Evolutionary conservation across 30 jellyfish, hydroid and myxozoan species (phyloP), one percentile per base, ranked within the genome.

Genomic region (Sanderia malayensis): DNA sequence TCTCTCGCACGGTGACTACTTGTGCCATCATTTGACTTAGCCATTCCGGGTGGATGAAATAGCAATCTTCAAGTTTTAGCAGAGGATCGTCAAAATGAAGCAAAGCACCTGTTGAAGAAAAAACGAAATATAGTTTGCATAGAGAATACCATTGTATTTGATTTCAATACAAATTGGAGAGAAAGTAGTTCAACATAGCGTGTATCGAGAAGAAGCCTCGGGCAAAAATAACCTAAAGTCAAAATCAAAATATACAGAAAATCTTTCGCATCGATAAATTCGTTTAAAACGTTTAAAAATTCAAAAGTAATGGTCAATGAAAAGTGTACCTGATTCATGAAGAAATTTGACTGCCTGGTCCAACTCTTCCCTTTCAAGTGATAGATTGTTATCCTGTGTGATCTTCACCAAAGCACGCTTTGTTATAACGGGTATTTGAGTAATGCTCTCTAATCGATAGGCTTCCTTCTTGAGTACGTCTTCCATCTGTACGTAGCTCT

Each of bases 11-110:
- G 49, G 95, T 90, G 79, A 90, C 95, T 13, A 90, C 89, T 34
- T 73, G 89, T 29, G 97, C 97, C 95, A 90, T 69, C 95, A 90
- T 90, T 46, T 90, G 94, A 60, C 95, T 83, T 25, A 90, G 81
- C 97, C 97, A 90, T 69, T 90, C 92, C 4, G 97, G 97, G 66
- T 90, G 84, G 70, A 90, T 90, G 76, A 90, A 90, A 58, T 71
- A 82, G 24, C 81, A 75, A 55, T 83, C 85, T 10, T 82, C 64
- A 24, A 90, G 45, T 46, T 72, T 73, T 52, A 65, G 32, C 21
- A 65, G 45, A 0, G 86, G 86, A 58, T 90, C 97, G 18, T 78
- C 83, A 45, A 82, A 90, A 46, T 77, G 88, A 84, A 90, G 71
- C 61, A 90, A 46, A 17, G 61, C 89, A 17, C 97, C 97, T 89